Evolutionary conservation across 1,140 invertebrate species (phyloP).

Genomic region (Drosophila fuyamai): DNA sequence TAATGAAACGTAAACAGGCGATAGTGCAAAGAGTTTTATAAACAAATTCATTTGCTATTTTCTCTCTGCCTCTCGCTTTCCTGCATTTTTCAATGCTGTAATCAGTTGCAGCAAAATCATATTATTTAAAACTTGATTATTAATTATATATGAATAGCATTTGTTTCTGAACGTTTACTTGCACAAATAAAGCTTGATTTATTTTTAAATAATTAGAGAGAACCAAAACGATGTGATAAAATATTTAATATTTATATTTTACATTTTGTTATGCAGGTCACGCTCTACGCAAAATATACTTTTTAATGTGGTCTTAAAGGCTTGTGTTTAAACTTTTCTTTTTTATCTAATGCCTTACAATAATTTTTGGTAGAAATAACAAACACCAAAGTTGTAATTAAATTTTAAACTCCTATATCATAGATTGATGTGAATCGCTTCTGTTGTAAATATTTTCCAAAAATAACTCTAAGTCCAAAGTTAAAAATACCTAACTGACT

Average conservation of each 20-base stretch:
- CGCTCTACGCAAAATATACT: background rate
- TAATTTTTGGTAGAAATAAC: too few species aligned
- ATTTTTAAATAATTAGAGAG: background rate
- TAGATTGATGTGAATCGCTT: too few species aligned
- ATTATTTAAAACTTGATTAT: background rate
- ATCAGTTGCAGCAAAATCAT: slow-evolving; percentile 10
- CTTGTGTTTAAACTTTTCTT: too few species aligned
- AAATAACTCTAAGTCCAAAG: too few species aligned
- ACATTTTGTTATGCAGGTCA: background rate
- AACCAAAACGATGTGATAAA: too few species aligned
- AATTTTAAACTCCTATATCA: background rate
- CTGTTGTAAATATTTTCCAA: too few species aligned
- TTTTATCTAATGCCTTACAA: too few species aligned
- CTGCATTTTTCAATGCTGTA: background rate
- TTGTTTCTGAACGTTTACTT: background rate
- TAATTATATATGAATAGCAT: too few species aligned
- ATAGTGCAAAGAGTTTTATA: slow-evolving; percentile 49
- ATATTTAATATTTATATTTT: too few species aligned
- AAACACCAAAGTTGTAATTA: too few species aligned
- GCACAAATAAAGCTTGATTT: background rate
- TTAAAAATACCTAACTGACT: too few species aligned
- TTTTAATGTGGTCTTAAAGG: background rate
- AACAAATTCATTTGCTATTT: slow-evolving; percentile 29
- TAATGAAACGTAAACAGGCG: slow-evolving; percentile 72
- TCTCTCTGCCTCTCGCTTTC: background rate